Percentiles rank a stretch among this genome's conserved stretches.
phyloP scores from a whole-genome alignment of 2,888 invertebrate species.

The Andrena camellia region DNA sequence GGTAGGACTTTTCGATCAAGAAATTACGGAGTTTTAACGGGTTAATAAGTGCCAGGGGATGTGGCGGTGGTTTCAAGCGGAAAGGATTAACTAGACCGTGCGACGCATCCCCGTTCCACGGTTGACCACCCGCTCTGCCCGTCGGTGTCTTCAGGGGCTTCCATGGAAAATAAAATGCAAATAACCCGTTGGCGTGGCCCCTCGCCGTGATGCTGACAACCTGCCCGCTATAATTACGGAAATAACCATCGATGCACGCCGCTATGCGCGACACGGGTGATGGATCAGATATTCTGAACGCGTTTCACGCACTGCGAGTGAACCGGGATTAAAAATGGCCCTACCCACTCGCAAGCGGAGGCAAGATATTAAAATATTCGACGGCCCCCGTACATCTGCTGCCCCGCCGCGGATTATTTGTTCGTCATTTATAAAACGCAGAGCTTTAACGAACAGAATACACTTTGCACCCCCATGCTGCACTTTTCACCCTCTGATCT shows the following conservation, averaged over 20 bases:
- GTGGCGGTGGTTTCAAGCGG: constrained; percentile 28
- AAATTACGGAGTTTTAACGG: constrained; percentile 22
- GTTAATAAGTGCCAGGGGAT: constrained; percentile 42
- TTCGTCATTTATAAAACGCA: too few relatives aligned
- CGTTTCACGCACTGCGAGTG: not conserved
- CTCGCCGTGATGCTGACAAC: constrained; percentile 36
- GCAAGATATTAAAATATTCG: too few relatives aligned
- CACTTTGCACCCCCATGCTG: too few relatives aligned
- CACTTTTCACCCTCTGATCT: too few relatives aligned
- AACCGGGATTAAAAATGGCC: not conserved
- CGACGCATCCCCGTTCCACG: constrained; percentile 46
- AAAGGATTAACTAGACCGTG: constrained; percentile 61
- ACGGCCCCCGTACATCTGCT: too few relatives aligned
- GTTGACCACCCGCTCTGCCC: constrained; percentile 31
- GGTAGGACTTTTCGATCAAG: constrained; percentile 8
- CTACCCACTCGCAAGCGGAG: too few relatives aligned
- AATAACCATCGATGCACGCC: not conserved
- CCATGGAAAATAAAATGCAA: constrained; percentile 42
- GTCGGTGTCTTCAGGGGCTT: constrained; percentile 18
- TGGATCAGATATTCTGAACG: constrained; percentile 2
- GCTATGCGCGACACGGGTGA: constrained; percentile 6
- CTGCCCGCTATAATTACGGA: constrained; percentile 25
- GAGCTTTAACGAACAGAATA: too few relatives aligned
- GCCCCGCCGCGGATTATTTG: too few relatives aligned
- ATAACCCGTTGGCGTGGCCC: constrained; percentile 56